These are phyloP conservation scores for Crossaster papposus DNA, from an alignment of 53 echinoderm and acorn worm genomes.

Conservation along the genomic window DNA sequence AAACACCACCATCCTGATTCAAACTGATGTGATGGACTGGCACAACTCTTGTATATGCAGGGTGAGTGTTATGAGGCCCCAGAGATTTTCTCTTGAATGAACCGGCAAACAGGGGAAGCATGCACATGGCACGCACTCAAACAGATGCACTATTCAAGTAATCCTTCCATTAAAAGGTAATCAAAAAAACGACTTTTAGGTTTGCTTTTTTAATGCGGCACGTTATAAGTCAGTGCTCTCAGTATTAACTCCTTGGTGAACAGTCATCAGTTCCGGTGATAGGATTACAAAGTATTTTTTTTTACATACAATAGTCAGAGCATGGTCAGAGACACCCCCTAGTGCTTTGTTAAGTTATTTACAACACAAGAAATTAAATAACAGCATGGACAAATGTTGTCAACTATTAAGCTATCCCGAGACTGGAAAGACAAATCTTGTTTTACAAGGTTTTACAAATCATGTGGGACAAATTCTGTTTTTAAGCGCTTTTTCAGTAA, in stretches of 20 bases:
- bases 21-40: not conserved
- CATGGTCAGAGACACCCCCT: not conserved
- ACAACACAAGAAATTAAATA: not conserved
- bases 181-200: conserved; percentile 2
- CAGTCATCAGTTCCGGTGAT: conserved; percentile 18
- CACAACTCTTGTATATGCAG: not conserved
- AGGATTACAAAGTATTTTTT: conserved; percentile 15
- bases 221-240: not conserved
- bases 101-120: not conserved
- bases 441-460: not conserved
- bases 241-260: not conserved
- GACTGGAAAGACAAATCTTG: not conserved
- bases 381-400: not conserved
- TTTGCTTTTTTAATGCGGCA: not conserved
- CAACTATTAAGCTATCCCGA: not conserved
- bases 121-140: not conserved
- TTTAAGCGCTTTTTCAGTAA: not conserved
- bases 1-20: not conserved
- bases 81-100: conserved; percentile 19
- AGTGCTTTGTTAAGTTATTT: conserved; percentile 14
- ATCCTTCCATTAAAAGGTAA: conserved; percentile 19
- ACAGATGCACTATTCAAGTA: conserved; percentile 32
- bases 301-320: not conserved
- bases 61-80: conserved; percentile 1
- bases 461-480: not conserved